Percentiles rank a stretch among this genome's conserved stretches.
phyloP scores from a whole-genome alignment of 2,797 vertebrate species.

The Sphaeramia orbicularis region DNA sequence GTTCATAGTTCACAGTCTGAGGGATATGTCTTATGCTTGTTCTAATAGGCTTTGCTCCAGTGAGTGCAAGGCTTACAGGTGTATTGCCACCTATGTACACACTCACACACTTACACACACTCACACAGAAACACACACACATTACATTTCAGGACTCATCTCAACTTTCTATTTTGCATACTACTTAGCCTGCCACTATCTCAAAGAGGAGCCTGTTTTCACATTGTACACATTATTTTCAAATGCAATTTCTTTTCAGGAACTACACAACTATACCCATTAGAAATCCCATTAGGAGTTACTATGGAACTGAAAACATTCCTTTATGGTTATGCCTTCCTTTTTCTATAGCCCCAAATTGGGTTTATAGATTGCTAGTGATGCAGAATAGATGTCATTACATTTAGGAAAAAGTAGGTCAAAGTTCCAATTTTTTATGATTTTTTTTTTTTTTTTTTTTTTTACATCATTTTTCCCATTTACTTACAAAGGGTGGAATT shows the following conservation, averaged over 20 bases:
- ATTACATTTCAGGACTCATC: slow-evolving; percentile 61
- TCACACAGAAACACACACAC: slow-evolving; percentile 26
- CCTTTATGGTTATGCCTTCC: no score
- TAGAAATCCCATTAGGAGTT: no score
- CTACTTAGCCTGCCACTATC: slow-evolving; percentile 33
- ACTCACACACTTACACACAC: slow-evolving; percentile 22
- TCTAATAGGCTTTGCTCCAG: slow-evolving; percentile 78
- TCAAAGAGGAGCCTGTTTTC: slow-evolving; percentile 37
- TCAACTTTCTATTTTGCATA: slow-evolving; percentile 62
- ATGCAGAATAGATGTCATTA: no score
- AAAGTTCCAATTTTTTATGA: no score
- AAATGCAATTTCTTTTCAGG: slow-evolving; percentile 26
- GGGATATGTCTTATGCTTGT: slow-evolving; percentile 69
- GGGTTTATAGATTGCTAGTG: no score
- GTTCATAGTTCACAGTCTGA: slow-evolving; percentile 64
- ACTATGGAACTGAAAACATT: no score
- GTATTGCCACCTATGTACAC: slow-evolving; percentile 46
- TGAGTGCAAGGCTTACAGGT: slow-evolving; percentile 76
- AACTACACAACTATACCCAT: neutral
- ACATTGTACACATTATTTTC: slow-evolving; percentile 20
- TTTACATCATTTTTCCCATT: no score
- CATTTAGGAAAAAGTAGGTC: no score
- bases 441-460: no score
- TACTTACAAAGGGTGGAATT: no score
- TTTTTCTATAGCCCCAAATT: no score